Base-by-base conservation (phyloP, 2,113 vertebrate genomes). In the Marcusenius ussheri region DNA sequence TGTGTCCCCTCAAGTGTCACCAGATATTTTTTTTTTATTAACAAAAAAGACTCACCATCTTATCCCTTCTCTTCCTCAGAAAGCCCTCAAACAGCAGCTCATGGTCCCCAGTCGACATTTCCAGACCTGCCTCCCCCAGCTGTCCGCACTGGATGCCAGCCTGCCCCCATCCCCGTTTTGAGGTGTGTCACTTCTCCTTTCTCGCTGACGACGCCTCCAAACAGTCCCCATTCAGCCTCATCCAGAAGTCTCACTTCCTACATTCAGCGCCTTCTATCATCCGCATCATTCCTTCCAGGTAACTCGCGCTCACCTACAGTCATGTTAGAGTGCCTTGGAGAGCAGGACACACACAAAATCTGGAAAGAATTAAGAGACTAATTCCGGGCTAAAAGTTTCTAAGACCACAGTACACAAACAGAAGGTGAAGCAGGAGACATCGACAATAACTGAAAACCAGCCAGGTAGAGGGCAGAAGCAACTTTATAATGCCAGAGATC, bases 51-150 rank as follows among this genome's bases (percentile, higher is more conserved):
- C 94, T 94, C 87, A 96, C 96, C 94, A 96, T 92, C 35, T 89
- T 96, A 47, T 97, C 96, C 94, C 96, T 96, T 85, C 95, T 94
- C 91, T 97, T 97, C 92, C 95, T 95, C n/a, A 97, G 88, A 91
- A 94, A 96, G 24, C 96, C 93, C 91, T 96, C 95, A 74, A 95
- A 94, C 62, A 94, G 15, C n/a, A 95, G 24, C 21, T 88, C 86
- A 0, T 91, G 90, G 9, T 51, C 90, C 2, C 92, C 90, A 0
- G 86, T 49, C 45, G 94, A 94, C 96, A 96, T 96, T 90, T 35
- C 91, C 19, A 39, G 19, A 45, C 1, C 24, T 1, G 24, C 8
- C 13, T 6, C 46, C 2, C 8, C 27, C 9, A 3, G 5, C 5
- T 7, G 3, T 10, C 31, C 35, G 4, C 74, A 0, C 77, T 91